phyloP scores from a whole-genome alignment of 2,113 vertebrate species.

The Bombycilla garrulus region DNA sequence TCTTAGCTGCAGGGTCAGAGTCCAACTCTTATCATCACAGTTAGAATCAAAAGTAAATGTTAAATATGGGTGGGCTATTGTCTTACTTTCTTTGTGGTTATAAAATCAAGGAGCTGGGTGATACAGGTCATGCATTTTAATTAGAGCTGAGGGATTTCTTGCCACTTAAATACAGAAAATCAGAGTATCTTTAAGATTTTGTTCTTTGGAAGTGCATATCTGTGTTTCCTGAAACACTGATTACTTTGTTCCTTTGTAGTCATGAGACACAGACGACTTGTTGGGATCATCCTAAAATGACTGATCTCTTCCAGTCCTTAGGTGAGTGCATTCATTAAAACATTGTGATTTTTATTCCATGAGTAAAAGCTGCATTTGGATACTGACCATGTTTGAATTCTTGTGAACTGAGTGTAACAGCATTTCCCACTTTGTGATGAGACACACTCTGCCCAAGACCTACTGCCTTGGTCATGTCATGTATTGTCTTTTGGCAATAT shows the following conservation, averaged over 20 bases:
- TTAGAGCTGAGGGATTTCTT: background rate
- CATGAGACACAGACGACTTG: slow-evolving; percentile 93
- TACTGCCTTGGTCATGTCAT: accelerated
- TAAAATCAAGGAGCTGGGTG: background rate
- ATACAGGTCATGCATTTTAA: background rate
- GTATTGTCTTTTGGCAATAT: background rate
- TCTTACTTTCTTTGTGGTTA: background rate
- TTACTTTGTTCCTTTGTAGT: slow-evolving; percentile 67
- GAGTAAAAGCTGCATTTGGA: background rate
- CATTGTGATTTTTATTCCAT: background rate
- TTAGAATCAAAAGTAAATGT: background rate
- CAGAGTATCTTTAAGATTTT: background rate
- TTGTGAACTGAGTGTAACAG: background rate
- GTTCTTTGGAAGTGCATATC: background rate
- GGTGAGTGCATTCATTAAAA: slow-evolving; percentile 74
- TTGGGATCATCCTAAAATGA: slow-evolving; percentile 98
- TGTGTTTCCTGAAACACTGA: background rate
- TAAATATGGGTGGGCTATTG: background rate
- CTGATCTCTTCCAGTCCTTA: slow-evolving; percentile 91
- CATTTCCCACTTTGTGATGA: background rate
- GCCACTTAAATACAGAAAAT: background rate
- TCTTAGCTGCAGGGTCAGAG: background rate
- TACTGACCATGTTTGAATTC: background rate
- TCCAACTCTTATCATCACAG: background rate
- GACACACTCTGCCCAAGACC: background rate